phyloP scores from a whole-genome alignment of 2,797 vertebrate genomes.

The Gymnothorax javanicus region DNA sequence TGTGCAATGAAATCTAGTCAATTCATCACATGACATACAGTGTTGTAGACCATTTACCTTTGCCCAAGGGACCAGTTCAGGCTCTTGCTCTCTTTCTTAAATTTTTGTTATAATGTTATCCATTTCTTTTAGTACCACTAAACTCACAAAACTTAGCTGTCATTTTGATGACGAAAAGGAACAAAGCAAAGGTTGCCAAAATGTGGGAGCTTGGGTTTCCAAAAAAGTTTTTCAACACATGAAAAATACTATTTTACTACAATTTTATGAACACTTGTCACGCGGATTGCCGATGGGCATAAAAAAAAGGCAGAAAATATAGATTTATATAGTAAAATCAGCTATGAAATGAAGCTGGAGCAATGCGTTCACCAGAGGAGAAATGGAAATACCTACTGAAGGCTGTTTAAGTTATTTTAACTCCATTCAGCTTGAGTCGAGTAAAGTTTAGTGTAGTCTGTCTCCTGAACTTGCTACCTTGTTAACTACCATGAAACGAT shows the following conservation, averaged over 20 bases:
- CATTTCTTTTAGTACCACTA: conserved; percentile 8
- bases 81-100: not conserved
- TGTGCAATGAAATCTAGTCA: not conserved
- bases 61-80: conserved; percentile 15
- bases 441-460: conserved; percentile 41
- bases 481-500: conserved; percentile 43
- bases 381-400: conserved; percentile 19
- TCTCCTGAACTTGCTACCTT: conserved; percentile 37
- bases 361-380: conserved; percentile 21
- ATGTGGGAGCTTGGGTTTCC: not conserved
- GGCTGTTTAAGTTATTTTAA: conserved; percentile 13
- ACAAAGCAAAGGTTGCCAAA: not conserved
- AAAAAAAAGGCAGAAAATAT: not conserved
- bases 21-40: conserved; percentile 3
- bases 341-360: not conserved
- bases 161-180: not conserved
- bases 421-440: conserved; percentile 28
- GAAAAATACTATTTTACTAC: conserved; percentile 32
- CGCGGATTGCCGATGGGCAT: conserved; percentile 34
- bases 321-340: too few relatives aligned
- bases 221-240: not conserved
- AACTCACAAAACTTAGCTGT: conserved; percentile 21
- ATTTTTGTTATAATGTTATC: conserved; percentile 13
- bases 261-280: conserved; percentile 27
- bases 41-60: conserved; percentile 8